Evolutionary conservation across 2,113 vertebrate genomes (phyloP).

Genomic region (Lasiurus cinereus): DNA sequence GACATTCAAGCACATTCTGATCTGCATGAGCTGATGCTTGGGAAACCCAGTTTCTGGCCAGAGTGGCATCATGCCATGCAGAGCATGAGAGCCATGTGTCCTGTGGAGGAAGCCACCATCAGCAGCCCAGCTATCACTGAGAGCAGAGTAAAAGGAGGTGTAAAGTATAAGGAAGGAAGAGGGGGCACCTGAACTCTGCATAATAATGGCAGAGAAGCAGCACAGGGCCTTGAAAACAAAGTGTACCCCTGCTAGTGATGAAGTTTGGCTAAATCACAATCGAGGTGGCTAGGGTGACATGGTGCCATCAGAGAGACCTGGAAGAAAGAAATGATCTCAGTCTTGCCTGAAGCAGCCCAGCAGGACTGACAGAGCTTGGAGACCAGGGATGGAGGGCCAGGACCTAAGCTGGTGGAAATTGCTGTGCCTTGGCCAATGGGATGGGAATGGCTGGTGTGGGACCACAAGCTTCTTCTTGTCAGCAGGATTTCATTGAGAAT

Average conservation of each 20-base stretch:
- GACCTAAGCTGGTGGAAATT: too few species aligned
- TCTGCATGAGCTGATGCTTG: too few species aligned
- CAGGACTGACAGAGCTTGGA: background rate
- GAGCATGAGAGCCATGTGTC: too few species aligned
- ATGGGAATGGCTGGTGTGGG: background rate
- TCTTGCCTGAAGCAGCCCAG: background rate
- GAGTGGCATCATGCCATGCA: background rate
- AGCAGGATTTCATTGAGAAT: too few species aligned
- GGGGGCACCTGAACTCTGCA: too few species aligned
- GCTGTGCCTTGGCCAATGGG: too few species aligned
- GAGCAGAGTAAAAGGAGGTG: background rate
- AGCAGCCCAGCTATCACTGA: background rate
- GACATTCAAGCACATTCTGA: background rate
- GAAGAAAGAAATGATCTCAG: fast-evolving
- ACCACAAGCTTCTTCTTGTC: too few species aligned
- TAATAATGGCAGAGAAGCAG: background rate
- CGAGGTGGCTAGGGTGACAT: fast-evolving
- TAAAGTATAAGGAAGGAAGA: too few species aligned
- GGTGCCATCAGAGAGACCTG: background rate
- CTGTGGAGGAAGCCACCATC: background rate
- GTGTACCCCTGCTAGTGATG: fast-evolving
- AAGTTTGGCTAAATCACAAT: fast-evolving
- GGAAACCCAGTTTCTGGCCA: background rate
- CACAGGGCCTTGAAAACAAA: background rate
- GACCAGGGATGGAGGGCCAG: fast-evolving